Evolutionary conservation across 2,888 invertebrate genomes (phyloP).

Genomic region (Laothoe populi): DNA sequence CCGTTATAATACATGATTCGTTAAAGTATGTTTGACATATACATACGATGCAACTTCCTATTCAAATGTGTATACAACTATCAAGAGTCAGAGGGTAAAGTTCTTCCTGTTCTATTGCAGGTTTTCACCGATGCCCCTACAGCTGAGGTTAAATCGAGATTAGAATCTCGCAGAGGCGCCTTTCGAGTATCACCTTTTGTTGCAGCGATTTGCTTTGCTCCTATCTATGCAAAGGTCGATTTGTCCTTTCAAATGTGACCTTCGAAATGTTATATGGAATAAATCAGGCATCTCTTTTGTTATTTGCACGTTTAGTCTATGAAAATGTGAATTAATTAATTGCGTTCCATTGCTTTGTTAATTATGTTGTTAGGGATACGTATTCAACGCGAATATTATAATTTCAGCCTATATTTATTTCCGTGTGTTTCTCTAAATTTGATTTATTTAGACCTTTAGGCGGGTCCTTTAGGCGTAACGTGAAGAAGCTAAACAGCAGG

Average conservation of each 20-base stretch:
- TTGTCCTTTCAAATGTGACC: slow-evolving; percentile 20
- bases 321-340: background rate
- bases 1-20: background rate
- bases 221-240: slow-evolving; percentile 12
- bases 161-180: slow-evolving; percentile 18
- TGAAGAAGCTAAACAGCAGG: too few species aligned
- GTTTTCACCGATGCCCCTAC: slow-evolving; percentile 4
- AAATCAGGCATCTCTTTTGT: background rate
- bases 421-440: too few species aligned
- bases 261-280: background rate
- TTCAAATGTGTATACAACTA: background rate
- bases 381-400: too few species aligned
- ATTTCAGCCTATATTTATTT: too few species aligned
- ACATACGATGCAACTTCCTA: background rate
- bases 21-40: background rate
- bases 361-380: background rate
- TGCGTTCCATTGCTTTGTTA: background rate
- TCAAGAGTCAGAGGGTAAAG: background rate
- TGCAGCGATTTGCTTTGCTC: slow-evolving; percentile 9
- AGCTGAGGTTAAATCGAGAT: slow-evolving; percentile 11
- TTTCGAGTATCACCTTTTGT: slow-evolving; percentile 24
- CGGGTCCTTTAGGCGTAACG: too few species aligned
- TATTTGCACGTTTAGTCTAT: background rate
- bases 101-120: slow-evolving; percentile 1
- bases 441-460: too few species aligned